Base-by-base conservation (phyloP, 1,140 invertebrate species). In the Drosophila pachea region DNA sequence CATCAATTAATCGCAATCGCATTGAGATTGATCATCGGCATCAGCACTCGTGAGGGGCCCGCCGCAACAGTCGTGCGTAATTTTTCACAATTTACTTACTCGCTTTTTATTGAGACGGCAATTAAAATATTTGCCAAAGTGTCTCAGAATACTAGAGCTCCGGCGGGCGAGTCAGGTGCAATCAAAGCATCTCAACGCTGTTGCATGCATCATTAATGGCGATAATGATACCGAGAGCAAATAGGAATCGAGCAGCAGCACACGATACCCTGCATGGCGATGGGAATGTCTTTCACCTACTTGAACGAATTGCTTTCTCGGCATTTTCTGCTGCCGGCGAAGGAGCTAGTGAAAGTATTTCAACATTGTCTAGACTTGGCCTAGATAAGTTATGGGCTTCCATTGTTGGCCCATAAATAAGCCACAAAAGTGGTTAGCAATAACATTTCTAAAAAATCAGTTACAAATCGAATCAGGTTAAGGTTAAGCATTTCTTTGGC, bases 381-480 rank as follows among this genome's bases (percentile, higher is more conserved):
- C 22, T 22, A 22, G 1, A 22, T 22, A 22, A 22, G 22, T 22
- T 22, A 22, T 22, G 22, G 22, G 22, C 22, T 22, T 22, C 22
- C 22, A 43, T 43, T 43, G 12, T 43, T 14, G 14, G 14, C 12
- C 40, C 12, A 43, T 43, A 43, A 43, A 43, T 22, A 22, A 12
- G 36, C 14, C 35, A 50, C 29, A 61, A 14, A 42, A 32, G 36
- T 42, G 48, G 29, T 16, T 33, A 36, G 12, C 49, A 53, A 9
- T 5, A 31, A 53, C 33, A 40, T 31, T 29, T 35, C 22, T 45
- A 12, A 29, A 42, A 65, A 73, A 69, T 65, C 62, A 60, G 38
- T 7, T 60, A 74, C 78, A 82, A 83, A 82, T 82, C 78, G 78
- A 68, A 78, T 59, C 68, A 78, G 78, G 73, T 78, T 63, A 74